Conservation (phyloP, 1,140 invertebrate genomes). For the Caenorhabditis remanei region DNA sequence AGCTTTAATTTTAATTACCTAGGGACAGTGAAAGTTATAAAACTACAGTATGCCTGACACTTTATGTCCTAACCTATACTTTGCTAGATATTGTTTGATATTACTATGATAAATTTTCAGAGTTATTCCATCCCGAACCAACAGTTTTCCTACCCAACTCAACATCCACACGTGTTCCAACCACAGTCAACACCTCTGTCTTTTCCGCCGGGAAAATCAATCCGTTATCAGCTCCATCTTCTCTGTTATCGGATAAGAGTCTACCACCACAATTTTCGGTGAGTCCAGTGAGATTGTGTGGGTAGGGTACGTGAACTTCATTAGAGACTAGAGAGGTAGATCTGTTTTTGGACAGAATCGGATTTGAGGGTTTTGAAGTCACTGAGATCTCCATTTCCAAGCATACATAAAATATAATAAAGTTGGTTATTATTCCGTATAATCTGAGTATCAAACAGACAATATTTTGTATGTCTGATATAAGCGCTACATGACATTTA, state of each 20-base stretch:
- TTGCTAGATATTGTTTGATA: no score
- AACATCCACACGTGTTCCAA: no score
- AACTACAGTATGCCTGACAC: no score
- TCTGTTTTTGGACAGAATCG: not conserved
- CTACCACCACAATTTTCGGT: not conserved
- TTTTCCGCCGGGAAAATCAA: constrained; percentile 18
- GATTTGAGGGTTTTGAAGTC: not conserved
- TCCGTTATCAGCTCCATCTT: not conserved
- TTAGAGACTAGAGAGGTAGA: no score
- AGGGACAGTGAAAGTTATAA: no score
- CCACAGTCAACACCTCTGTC: not conserved
- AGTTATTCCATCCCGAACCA: not conserved
- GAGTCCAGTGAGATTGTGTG: not conserved
- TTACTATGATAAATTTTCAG: not conserved
- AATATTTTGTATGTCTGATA: not conserved
- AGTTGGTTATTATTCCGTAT: not conserved
- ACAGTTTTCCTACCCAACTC: not conserved
- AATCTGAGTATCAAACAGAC: not conserved
- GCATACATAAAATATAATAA: not conserved
- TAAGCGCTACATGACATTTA: not conserved
- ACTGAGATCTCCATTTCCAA: not conserved
- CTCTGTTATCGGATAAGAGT: constrained; percentile 11
- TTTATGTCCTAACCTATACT: no score
- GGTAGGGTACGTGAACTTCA: not conserved
- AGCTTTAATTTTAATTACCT: no score